phyloP scores from a whole-genome alignment of 2,888 invertebrate species.

The Volucella bombylans region DNA sequence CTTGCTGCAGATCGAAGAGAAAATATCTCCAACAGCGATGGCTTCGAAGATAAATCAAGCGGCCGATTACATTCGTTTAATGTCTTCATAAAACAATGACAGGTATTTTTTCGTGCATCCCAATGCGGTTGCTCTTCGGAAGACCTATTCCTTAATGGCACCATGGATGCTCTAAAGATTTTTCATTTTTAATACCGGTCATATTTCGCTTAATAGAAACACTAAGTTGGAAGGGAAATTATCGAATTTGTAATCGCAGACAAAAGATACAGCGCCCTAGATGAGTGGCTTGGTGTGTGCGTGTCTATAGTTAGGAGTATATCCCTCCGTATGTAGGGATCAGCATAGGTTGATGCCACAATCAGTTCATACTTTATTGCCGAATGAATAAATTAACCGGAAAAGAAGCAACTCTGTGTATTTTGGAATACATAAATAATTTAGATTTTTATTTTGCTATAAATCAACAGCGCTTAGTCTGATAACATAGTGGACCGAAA shows the following conservation, averaged over 20 bases:
- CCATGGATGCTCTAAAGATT: slow-evolving; percentile 48
- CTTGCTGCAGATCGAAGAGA: slow-evolving; percentile 26
- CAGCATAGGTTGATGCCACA: slow-evolving; percentile 58
- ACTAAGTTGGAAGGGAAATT: slow-evolving; percentile 57
- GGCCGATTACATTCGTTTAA: slow-evolving; percentile 73
- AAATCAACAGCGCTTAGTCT: slow-evolving; percentile 70
- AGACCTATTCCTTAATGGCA: slow-evolving; percentile 63
- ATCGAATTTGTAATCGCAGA: slow-evolving; percentile 72
- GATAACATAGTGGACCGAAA: slow-evolving; percentile 38
- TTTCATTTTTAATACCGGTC: slow-evolving; percentile 62
- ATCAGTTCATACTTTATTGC: slow-evolving; percentile 70
- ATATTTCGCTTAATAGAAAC: slow-evolving; percentile 69
- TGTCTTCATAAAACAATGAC: slow-evolving; percentile 74
- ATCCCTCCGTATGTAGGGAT: slow-evolving; percentile 23
- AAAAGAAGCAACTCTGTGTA: slow-evolving; percentile 38
- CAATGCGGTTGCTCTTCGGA: slow-evolving; percentile 43
- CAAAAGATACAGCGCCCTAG: slow-evolving; percentile 54
- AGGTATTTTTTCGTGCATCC: slow-evolving; percentile 57
- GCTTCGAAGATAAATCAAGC: slow-evolving; percentile 66
- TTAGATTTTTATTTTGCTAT: slow-evolving; percentile 67
- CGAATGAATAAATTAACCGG: slow-evolving; percentile 69
- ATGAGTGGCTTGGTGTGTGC: neutral
- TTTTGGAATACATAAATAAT: slow-evolving; percentile 68
- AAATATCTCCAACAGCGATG: slow-evolving; percentile 66
- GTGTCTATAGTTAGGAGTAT: neutral